A percentile compares a stretch with the other conserved stretches of the same genome.
Conservation (phyloP, 2,888 invertebrate species). For the Automeris io region DNA sequence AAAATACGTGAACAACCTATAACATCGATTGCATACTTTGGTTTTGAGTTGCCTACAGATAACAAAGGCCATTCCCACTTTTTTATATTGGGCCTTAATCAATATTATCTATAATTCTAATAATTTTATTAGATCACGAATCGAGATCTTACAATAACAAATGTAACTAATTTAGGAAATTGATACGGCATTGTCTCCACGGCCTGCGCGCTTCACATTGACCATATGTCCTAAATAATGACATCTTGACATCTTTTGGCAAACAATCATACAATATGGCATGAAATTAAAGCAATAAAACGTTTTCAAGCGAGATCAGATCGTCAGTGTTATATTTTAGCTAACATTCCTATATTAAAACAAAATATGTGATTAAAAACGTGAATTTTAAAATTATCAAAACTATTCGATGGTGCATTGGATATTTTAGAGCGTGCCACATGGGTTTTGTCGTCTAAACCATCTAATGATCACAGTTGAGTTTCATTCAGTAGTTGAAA, state of each 20-base stretch:
- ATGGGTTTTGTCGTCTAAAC: conserved; percentile 37
- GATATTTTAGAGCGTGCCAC: conserved; percentile 18
- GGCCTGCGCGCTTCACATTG: conserved; percentile 2
- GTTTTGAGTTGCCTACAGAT: not conserved
- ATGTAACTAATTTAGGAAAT: not conserved
- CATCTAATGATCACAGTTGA: conserved; percentile 55
- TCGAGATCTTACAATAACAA: not conserved
- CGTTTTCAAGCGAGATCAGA: conserved; percentile 12
- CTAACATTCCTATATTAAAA: no score
- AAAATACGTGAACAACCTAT: not conserved
- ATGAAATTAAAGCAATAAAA: conserved; percentile 5
- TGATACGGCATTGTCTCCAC: not conserved
- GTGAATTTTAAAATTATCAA: not conserved
- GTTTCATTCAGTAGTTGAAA: conserved; percentile 25
- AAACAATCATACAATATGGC: conserved; percentile 5
- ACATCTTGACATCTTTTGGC: conserved; percentile 5
- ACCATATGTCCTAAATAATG: conserved; percentile 1
- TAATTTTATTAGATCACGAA: not conserved
- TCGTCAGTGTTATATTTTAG: not conserved
- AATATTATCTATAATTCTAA: not conserved
- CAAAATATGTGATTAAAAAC: not conserved
- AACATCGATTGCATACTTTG: not conserved
- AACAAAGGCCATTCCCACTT: not conserved
- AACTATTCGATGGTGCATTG: conserved; percentile 1
- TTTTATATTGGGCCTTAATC: not conserved